Conservation (phyloP, 2,113 vertebrate species). For the Prolemur simus region DNA sequence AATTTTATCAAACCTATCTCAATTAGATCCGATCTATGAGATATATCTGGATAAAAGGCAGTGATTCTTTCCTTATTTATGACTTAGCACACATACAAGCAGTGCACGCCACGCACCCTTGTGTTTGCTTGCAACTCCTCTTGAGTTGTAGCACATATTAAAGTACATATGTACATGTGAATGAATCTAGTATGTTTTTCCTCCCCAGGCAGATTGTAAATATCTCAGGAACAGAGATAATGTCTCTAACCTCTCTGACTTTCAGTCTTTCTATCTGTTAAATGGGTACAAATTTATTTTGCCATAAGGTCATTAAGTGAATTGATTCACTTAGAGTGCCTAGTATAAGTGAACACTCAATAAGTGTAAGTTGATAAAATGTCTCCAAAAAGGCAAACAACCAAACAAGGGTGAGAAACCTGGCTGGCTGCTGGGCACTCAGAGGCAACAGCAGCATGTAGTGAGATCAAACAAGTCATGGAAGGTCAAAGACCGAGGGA, state of each 20-base stretch:
- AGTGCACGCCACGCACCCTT: not conserved
- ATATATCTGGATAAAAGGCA: not conserved
- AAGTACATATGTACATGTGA: not conserved
- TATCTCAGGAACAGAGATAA: not conserved
- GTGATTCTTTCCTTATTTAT: not conserved
- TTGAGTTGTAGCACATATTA: not conserved
- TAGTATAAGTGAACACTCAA: not conserved
- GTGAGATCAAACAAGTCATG: not conserved
- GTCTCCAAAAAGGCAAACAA: not conserved
- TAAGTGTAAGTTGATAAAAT: conserved; percentile 2
- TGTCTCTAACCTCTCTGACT: not conserved
- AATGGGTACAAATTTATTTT: conserved; percentile 34
- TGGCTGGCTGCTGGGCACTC: not conserved
- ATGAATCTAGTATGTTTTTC: not conserved
- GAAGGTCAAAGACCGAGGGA: not conserved
- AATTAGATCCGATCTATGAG: not conserved
- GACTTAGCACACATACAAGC: not conserved
- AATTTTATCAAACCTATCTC: not conserved
- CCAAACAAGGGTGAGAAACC: not conserved
- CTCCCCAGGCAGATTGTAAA: not conserved
- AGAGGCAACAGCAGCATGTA: not conserved
- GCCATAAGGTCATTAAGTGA: not conserved
- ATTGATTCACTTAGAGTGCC: not conserved
- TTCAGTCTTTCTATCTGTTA: conserved; percentile 37
- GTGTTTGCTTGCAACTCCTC: not conserved